Base-by-base conservation (phyloP, 1,140 invertebrate species). In the Heliconius hermathena region DNA sequence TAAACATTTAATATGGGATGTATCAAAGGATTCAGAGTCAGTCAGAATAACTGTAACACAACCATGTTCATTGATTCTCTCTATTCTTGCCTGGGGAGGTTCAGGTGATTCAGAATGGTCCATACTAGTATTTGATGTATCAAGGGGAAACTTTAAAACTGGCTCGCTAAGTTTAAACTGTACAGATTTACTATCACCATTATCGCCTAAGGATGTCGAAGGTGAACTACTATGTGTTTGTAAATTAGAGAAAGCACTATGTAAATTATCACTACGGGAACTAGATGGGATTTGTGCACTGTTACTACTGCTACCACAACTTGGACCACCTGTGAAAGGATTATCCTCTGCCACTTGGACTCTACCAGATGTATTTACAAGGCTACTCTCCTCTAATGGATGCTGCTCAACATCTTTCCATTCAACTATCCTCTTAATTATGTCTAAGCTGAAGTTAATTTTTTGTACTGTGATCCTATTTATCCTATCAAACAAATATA, bases 381-480 rank as follows among this genome's bases (percentile, higher is more conserved):
- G 92, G 83, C 95, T 95, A 76, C 94, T 94, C 46, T 97, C 97
- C 87, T 98, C 97, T 26, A 98, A 88, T 0, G 97, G 97, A 95
- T 98, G 97, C 79, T 97, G 96, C 83, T 97, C 97, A 52, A 97
- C 95, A 90, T 98, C 97, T 90, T 97, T 98, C 96, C 97, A 98
- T 88, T 98, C 97, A 1, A 98, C 97, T 80, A 98, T 97, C 77
- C 97, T 96, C 86, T 97, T 97, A 60, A 98, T 96, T 60, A 98
- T 96, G 87, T 98, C 98, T 81, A 98, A 92, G 74, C 97, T 97
- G 89, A 98, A 98, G 81, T 97, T 96, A 90, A 98, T 97, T 93
- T 97, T 97, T 86, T 95, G 95, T 78, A 96, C 95, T 73, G 95
- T 95, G 36, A 95, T 91, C 82, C 95, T 94, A 85, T 96, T 95